Percentiles rank a stretch among this genome's conserved stretches.
Conservation (phyloP, 2,888 invertebrate species). For the Encarsia formosa region DNA sequence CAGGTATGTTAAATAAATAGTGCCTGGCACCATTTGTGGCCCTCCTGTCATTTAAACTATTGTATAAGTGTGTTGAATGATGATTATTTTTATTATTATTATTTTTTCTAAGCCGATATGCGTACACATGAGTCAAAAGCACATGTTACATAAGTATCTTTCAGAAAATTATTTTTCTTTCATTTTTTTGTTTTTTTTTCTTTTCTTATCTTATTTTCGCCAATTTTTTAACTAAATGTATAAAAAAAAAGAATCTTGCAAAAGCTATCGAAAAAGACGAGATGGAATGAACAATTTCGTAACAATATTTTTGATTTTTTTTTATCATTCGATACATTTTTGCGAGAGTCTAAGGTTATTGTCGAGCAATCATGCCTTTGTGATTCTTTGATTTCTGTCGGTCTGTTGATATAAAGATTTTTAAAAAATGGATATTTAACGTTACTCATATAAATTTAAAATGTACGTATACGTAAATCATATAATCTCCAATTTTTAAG, state of each 20-base stretch:
- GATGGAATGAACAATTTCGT: conserved; percentile 5
- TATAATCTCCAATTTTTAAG: conserved; percentile 46
- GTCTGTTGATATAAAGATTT: too few relatives aligned
- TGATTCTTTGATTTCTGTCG: too few relatives aligned
- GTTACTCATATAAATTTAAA: conserved; percentile 26
- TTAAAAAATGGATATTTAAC: conserved; percentile 24
- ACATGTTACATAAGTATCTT: conserved; percentile 15
- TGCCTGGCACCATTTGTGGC: conserved; percentile 52
- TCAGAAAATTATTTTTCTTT: conserved; percentile 12
- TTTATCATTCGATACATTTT: too few relatives aligned
- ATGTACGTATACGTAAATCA: conserved; percentile 26
- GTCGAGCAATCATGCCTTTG: too few relatives aligned
- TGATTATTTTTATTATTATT: conserved; percentile 8
- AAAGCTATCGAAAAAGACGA: too few relatives aligned
- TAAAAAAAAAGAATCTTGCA: too few relatives aligned
- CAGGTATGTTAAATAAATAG: conserved; percentile 50
- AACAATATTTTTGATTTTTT: conserved; percentile 11
- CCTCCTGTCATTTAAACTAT: conserved; percentile 42
- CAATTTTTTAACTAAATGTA: too few relatives aligned
- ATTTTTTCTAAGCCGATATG: too few relatives aligned
- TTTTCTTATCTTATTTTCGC: too few relatives aligned
- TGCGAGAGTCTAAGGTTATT: too few relatives aligned
- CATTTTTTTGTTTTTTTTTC: too few relatives aligned
- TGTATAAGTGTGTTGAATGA: conserved; percentile 14
- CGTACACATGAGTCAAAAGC: conserved; percentile 10